These are phyloP conservation scores for Drosophila cognata DNA, from an alignment of 2,888 invertebrate species.

Conservation along the genomic window DNA sequence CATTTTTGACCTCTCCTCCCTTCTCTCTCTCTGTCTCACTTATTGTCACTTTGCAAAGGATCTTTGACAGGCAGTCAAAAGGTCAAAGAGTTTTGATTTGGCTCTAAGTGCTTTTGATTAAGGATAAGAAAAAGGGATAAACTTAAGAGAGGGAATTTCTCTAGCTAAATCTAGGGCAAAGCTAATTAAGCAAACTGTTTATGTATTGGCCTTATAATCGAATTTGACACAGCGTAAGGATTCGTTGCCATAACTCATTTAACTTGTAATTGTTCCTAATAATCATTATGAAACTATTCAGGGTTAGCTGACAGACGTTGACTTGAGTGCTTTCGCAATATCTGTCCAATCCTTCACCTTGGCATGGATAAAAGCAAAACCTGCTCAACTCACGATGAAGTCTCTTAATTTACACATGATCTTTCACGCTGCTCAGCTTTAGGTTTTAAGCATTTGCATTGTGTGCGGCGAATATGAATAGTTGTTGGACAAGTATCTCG, in stretches of 20 bases:
- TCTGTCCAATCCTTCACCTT: neutral
- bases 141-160: neutral
- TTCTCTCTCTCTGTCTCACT: neutral
- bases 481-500: conserved; percentile 29
- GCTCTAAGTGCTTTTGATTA: conserved; percentile 5
- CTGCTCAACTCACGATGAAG: neutral
- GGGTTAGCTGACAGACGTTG: neutral
- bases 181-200: neutral
- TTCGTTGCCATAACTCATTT: neutral
- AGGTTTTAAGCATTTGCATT: conserved; percentile 21
- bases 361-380: neutral
- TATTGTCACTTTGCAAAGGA: conserved; percentile 30
- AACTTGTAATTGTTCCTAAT: neutral
- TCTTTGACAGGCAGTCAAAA: conserved; percentile 12
- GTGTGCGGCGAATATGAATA: conserved; percentile 7
- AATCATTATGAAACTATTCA: neutral
- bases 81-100: neutral
- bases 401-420: conserved; percentile 21
- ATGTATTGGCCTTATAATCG: neutral
- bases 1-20: conserved; percentile 37
- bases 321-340: neutral
- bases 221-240: neutral
- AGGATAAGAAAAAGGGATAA: neutral
- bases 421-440: conserved; percentile 8
- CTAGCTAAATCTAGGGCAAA: neutral